Base-by-base conservation (phyloP, 1,140 invertebrate species). In the Vanessa atalanta region DNA sequence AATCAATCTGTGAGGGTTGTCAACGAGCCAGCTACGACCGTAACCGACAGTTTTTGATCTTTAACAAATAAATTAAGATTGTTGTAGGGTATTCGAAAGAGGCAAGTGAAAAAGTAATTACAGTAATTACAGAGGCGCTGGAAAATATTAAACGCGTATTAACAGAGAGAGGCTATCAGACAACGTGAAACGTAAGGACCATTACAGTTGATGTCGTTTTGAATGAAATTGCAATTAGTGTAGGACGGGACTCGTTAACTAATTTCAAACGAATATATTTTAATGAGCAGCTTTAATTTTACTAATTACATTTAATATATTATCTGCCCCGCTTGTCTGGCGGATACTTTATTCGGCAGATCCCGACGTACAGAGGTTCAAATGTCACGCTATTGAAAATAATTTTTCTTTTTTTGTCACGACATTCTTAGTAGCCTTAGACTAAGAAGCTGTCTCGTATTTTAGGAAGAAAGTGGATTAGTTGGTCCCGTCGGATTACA, bases 171-270 rank as follows among this genome's bases (percentile, higher is more conserved):
- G n/a, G 51, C 7, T 55, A 55, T 55, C 51, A 55, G 8, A 16
- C 16, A 9, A 55, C 15, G 9, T 8, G 16, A 55, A 20, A 23
- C 8, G 16, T 23, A 7, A 2, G 5, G 3, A 15, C 16, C 51
- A 31, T 31, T 60, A 13, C 57, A 31, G 11, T n/a, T 23, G 23
- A 60, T 31, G 57, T 60, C 57, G 57, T 60, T 60, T 60, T 60
- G 20, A 26, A 26, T 12, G 9, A 31, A 60, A 60, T 60, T 8
- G 20, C 57, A 60, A 60, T 60, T 60, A 60, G 57, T 20, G 31
- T 55, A 55, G 16, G 37, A 8, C 37, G 37, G 20, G 11, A 13
- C 23, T 31, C 57, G 57, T 26, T 26, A 15, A 11, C 57, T 60
- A 3, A 26, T 60, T 26, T 31, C 11, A 26, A 60, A 26, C 14